These are phyloP conservation scores for Caenorhabditis sp. DNA, from an alignment of 2,888 invertebrate genomes.

Conservation along the genomic window DNA sequence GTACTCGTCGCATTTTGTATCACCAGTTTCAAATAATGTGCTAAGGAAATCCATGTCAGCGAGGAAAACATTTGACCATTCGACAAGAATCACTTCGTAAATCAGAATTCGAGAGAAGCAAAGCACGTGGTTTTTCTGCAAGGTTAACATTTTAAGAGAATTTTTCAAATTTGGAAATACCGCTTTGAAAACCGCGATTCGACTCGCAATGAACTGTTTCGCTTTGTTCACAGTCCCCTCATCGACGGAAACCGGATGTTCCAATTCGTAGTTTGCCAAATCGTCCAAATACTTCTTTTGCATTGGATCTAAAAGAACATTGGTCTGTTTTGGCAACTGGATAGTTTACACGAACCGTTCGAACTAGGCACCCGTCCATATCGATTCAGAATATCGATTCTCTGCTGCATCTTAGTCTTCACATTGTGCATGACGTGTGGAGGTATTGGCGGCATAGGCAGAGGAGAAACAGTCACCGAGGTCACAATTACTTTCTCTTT, in stretches of 20 bases:
- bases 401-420: neutral
- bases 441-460: neutral
- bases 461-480: constrained; percentile 3
- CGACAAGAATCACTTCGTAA: constrained; percentile 17
- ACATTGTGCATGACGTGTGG: constrained; percentile 24
- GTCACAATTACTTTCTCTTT: constrained; percentile 11
- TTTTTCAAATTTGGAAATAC: too few species aligned
- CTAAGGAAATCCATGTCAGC: constrained; percentile 17
- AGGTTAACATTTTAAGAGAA: too few species aligned
- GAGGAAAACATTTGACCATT: neutral
- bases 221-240: neutral
- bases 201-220: neutral
- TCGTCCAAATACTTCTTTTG: neutral
- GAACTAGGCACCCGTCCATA: neutral
- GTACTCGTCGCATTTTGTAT: neutral
- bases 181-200: constrained; percentile 9
- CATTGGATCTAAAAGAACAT: too few species aligned
- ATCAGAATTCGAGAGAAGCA: constrained; percentile 27
- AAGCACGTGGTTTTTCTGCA: neutral
- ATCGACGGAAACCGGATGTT: too few species aligned
- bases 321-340: too few species aligned
- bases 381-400: neutral
- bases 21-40: neutral
- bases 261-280: too few species aligned
- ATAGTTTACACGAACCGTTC: too few species aligned